Evolutionary conservation across 2,888 invertebrate species (phyloP).

Genomic region (Bugula neritina): DNA sequence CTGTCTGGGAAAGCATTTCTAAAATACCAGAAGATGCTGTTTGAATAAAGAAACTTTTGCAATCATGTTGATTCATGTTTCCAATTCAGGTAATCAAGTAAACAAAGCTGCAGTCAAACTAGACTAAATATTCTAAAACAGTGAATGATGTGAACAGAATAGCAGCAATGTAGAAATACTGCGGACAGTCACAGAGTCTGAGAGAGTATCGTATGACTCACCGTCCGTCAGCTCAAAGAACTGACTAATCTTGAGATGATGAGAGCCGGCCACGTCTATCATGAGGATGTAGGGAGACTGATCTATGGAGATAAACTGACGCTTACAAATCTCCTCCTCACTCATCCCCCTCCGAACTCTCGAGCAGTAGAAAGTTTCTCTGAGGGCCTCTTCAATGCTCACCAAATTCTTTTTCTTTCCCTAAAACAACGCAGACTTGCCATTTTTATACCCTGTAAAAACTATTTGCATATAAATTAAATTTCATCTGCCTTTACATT

Average conservation of each 20-base stretch:
- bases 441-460: no score
- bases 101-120: no score
- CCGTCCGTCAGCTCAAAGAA: neutral
- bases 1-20: neutral
- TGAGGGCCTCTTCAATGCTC: neutral
- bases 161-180: no score
- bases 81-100: no score
- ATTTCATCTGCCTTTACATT: no score
- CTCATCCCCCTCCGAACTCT: neutral
- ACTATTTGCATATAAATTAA: no score
- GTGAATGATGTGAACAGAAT: no score
- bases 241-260: neutral
- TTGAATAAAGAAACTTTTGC: no score
- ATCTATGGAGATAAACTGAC: neutral
- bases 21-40: neutral
- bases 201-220: neutral
- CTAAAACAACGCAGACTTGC: no score
- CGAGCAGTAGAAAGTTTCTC: neutral
- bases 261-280: neutral
- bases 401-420: neutral
- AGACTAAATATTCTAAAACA: no score
- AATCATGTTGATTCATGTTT: no score
- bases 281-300: neutral
- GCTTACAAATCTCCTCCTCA: neutral
- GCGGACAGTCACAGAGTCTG: no score